These are phyloP conservation scores for Paragorgia papillata DNA, from an alignment of 92 coral and sea anemone species.

Conservation along the genomic window DNA sequence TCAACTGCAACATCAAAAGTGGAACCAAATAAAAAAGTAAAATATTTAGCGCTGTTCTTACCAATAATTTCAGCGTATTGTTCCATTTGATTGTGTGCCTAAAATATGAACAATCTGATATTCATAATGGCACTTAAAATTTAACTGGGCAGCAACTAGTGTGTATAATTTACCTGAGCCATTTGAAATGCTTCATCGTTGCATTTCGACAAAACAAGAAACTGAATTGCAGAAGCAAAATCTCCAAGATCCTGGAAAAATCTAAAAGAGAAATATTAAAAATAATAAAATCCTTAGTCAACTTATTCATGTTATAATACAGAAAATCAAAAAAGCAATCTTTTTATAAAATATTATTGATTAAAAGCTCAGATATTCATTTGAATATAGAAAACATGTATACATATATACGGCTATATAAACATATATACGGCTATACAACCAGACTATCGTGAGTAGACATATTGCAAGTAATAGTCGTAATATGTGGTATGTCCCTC, in stretches of 20 bases:
- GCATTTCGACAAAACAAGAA: slow-evolving; percentile 96
- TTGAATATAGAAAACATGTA: no score
- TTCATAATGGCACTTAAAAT: background rate
- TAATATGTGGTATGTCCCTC: no score
- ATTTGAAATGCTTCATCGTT: slow-evolving; percentile 99
- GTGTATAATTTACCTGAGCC: slow-evolving; percentile 79
- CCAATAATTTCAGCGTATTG: slow-evolving; percentile 99
- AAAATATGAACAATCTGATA: background rate
- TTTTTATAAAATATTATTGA: no score
- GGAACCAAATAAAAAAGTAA: background rate
- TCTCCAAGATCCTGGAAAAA: slow-evolving; percentile 99
- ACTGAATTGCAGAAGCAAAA: slow-evolving; percentile 97
- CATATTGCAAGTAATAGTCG: no score
- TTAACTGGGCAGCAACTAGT: background rate
- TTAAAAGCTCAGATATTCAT: background rate
- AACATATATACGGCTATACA: background rate
- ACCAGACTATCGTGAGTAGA: background rate
- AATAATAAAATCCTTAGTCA: background rate
- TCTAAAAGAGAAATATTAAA: slow-evolving; percentile 31
- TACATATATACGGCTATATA: no score
- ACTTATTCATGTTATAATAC: background rate
- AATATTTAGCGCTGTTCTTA: slow-evolving; percentile 32
- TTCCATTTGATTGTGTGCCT: slow-evolving; percentile 99
- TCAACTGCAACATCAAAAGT: background rate
- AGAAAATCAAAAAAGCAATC: no score